These are phyloP conservation scores for Geotrypetes seraphini DNA, from an alignment of 2,797 vertebrate genomes.

Conservation along the genomic window DNA sequence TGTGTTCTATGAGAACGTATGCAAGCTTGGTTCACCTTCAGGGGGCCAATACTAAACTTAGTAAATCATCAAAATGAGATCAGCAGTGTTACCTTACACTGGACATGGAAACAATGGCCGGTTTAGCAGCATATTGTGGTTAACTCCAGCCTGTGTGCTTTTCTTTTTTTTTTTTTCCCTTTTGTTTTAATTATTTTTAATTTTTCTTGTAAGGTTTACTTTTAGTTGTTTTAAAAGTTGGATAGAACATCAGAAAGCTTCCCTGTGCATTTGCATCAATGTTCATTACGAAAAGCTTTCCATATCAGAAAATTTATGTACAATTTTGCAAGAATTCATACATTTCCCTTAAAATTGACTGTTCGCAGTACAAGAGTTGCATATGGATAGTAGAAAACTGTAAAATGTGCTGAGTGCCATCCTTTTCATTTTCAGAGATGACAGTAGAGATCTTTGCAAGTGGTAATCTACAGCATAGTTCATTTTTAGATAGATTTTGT, in stretches of 20 bases:
- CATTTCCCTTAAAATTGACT: slow-evolving; percentile 64
- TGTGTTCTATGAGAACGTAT: slow-evolving; percentile 84
- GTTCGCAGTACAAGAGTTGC: slow-evolving; percentile 77
- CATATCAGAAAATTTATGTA: slow-evolving; percentile 74
- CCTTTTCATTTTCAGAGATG: slow-evolving; percentile 83
- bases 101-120: slow-evolving; percentile 74
- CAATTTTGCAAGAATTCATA: slow-evolving; percentile 67
- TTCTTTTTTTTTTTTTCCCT: slow-evolving; percentile 12
- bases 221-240: slow-evolving; percentile 86
- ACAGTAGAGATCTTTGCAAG: too few relatives aligned
- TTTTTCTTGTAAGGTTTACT: slow-evolving; percentile 75
- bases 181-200: slow-evolving; percentile 42
- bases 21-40: slow-evolving; percentile 77
- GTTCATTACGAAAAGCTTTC: slow-evolving; percentile 82
- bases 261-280: slow-evolving; percentile 79
- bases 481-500: too few relatives aligned
- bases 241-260: slow-evolving; percentile 72
- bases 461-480: too few relatives aligned
- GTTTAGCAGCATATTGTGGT: slow-evolving; percentile 81
- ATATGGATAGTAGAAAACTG: slow-evolving; percentile 81
- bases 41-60: slow-evolving; percentile 72
- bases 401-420: slow-evolving; percentile 90
- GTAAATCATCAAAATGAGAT: slow-evolving; percentile 68
- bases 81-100: slow-evolving; percentile 84
- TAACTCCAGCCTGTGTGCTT: slow-evolving; percentile 76